Conservation (phyloP, 2,888 invertebrate genomes). For the Orthosia incerta region DNA sequence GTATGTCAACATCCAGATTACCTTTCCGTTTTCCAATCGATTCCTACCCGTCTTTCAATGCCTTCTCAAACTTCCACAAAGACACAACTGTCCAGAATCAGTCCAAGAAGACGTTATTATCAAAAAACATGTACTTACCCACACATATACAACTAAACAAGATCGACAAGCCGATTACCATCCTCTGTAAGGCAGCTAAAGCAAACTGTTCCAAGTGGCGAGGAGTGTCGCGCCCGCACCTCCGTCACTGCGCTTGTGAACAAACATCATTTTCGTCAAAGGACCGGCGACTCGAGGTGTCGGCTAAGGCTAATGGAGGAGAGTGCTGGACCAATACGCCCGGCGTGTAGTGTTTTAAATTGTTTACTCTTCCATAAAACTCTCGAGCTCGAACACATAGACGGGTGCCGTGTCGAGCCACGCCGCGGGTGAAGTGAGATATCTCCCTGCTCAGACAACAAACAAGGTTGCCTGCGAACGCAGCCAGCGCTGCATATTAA, state of each 20-base stretch:
- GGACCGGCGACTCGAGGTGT: conserved; percentile 84
- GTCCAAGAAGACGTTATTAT: conserved; percentile 23
- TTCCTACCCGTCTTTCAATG: background rate
- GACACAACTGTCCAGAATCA: background rate
- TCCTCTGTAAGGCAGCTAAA: conserved; percentile 76
- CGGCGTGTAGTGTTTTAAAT: conserved; percentile 90
- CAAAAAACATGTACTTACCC: conserved; percentile 41
- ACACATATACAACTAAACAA: conserved; percentile 69
- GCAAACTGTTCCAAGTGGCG: conserved; percentile 82
- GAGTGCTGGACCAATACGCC: conserved; percentile 89
- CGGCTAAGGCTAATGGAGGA: conserved; percentile 88
- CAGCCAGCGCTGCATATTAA: conserved; percentile 60
- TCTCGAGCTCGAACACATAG: conserved; percentile 81
- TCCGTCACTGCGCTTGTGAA: conserved; percentile 75
- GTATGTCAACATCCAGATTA: background rate
- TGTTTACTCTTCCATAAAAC: conserved; percentile 91
- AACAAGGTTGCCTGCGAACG: conserved; percentile 71
- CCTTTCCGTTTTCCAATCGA: too few species aligned
- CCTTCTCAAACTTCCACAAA: background rate
- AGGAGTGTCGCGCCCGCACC: conserved; percentile 85
- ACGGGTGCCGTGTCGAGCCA: conserved; percentile 75
- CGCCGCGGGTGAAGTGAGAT: conserved; percentile 74
- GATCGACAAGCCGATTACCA: conserved; percentile 78
- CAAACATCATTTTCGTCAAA: conserved; percentile 88
- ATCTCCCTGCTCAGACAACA: conserved; percentile 72